phyloP scores from a whole-genome alignment of 2,797 vertebrate genomes.

The Natrix natrix region DNA sequence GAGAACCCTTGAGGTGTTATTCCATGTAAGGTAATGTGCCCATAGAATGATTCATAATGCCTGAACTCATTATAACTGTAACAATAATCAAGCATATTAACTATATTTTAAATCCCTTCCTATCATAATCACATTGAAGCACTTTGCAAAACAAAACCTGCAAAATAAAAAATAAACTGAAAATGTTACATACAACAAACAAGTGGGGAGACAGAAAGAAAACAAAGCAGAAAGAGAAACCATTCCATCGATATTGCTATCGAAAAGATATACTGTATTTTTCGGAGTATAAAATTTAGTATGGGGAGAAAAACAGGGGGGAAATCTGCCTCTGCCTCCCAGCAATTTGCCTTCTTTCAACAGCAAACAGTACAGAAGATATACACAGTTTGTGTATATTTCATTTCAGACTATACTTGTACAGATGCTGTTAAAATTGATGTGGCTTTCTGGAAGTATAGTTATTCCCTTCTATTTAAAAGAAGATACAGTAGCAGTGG shows the following conservation, averaged over 20 bases:
- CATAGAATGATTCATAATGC: slow-evolving; percentile 10
- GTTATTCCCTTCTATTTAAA: no score
- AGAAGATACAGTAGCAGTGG: no score
- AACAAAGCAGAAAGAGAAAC: not conserved
- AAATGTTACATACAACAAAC: not conserved
- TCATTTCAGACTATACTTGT: no score
- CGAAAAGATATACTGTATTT: not conserved
- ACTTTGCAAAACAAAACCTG: not conserved
- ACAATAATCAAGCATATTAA: not conserved
- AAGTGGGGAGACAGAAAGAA: not conserved
- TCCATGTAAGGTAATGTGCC: not conserved
- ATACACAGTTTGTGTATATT: no score
- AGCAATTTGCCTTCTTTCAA: no score
- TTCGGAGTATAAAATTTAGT: no score
- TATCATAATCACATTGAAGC: not conserved
- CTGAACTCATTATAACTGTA: slow-evolving; percentile 22
- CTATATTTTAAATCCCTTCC: not conserved
- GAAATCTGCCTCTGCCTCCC: no score
- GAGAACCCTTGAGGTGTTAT: not conserved
- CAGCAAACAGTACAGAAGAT: no score
- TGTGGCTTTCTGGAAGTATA: no score
- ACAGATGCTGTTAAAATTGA: no score
- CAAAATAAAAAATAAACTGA: not conserved
- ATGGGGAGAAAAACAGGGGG: no score
- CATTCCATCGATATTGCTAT: not conserved